A percentile compares a stretch with the other conserved stretches of the same genome.
These are phyloP conservation scores for Wasmannia auropunctata DNA, from an alignment of 1,140 invertebrate species.

Conservation along the genomic window DNA sequence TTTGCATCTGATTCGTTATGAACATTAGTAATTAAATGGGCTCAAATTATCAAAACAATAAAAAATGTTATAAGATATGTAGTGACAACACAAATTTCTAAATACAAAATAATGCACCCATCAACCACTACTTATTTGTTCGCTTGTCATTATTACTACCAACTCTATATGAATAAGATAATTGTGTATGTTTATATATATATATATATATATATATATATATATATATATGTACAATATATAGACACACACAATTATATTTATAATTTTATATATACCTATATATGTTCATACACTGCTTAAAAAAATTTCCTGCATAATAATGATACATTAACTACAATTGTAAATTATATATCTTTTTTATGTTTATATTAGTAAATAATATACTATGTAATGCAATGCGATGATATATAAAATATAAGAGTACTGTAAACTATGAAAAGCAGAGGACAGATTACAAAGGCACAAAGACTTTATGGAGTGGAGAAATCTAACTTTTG, in stretches of 20 bases:
- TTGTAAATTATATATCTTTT: slow-evolving; percentile 45
- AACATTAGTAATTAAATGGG: not conserved
- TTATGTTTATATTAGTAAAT: slow-evolving; percentile 40
- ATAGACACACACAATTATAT: too few species aligned
- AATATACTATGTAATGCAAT: slow-evolving; percentile 37
- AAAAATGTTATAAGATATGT: not conserved
- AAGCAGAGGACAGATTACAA: slow-evolving; percentile 58
- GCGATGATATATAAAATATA: slow-evolving; percentile 68
- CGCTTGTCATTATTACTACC: slow-evolving; percentile 2
- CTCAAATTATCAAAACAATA: not conserved
- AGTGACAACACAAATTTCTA: not conserved
- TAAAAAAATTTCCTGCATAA: slow-evolving; percentile 28
- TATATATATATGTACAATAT: not conserved
- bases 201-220: not conserved
- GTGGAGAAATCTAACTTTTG: slow-evolving; percentile 25
- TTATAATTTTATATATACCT: not conserved
- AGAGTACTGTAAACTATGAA: slow-evolving; percentile 48
- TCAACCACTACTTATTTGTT: slow-evolving; percentile 16
- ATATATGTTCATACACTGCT: not conserved
- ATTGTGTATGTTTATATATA: not conserved
- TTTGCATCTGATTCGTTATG: not conserved
- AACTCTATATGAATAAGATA: not conserved
- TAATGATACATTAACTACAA: slow-evolving; percentile 16
- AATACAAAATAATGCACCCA: not conserved
- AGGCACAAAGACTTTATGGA: slow-evolving; percentile 62